A percentile compares a stretch with the other conserved stretches of the same genome.
Evolutionary conservation across 2,797 vertebrate genomes (phyloP).

Genomic region (Varecia variegata): DNA sequence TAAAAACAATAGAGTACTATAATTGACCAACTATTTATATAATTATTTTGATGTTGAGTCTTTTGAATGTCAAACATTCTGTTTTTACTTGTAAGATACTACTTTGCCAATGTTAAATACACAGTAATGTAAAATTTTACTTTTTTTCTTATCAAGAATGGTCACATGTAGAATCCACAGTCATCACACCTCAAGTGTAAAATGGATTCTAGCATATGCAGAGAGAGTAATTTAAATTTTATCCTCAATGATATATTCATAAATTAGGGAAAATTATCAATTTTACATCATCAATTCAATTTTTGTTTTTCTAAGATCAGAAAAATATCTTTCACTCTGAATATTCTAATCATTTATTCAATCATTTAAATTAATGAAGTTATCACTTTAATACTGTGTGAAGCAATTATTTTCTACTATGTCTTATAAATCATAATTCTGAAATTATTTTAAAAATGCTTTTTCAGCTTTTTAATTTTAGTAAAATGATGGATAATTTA

Average conservation of each 20-base stretch:
- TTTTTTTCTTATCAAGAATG: not conserved
- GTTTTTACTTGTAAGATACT: not conserved
- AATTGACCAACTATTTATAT: not conserved
- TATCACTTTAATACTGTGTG: not conserved
- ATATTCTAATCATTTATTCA: not conserved
- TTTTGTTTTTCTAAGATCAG: constrained; percentile 30
- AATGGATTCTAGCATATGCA: not conserved
- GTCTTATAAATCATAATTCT: not conserved
- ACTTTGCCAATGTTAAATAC: not conserved
- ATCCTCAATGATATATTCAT: not conserved
- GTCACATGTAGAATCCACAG: not conserved
- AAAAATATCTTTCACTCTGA: not conserved
- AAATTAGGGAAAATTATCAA: not conserved
- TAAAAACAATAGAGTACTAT: not conserved
- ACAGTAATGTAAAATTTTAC: not conserved
- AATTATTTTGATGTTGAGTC: not conserved
- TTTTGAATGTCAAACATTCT: not conserved
- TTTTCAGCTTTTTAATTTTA: not conserved
- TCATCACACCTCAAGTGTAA: not conserved
- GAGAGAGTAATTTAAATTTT: not conserved
- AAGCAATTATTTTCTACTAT: not conserved
- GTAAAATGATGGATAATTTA: not conserved
- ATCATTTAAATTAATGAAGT: not conserved
- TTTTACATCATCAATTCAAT: not conserved
- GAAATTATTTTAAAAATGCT: not conserved